Evolutionary conservation across 2,888 invertebrate species (phyloP).

Genomic region (Baronia brevicornis): DNA sequence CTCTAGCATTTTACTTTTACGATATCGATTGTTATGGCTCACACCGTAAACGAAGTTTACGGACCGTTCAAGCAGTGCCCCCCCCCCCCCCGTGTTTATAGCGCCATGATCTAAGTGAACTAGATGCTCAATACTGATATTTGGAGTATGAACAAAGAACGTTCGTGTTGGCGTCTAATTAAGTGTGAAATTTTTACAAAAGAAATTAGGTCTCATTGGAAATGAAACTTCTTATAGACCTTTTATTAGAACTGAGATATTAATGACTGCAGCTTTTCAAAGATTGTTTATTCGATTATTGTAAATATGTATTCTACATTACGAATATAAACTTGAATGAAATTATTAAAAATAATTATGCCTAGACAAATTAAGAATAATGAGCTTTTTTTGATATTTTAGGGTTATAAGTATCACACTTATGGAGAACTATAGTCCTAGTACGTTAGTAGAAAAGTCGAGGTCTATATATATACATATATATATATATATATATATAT

Average conservation of each 20-base stretch:
- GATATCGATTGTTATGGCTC: slow-evolving; percentile 40
- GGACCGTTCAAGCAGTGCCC: slow-evolving; percentile 20
- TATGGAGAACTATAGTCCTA: too few species aligned
- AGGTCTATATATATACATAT: too few species aligned
- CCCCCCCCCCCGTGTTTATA: slow-evolving; percentile 25
- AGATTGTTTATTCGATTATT: not conserved
- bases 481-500: too few species aligned
- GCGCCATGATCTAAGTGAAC: slow-evolving; percentile 24
- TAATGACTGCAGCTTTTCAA: not conserved
- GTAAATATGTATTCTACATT: too few species aligned
- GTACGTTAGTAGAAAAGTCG: too few species aligned
- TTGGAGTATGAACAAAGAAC: slow-evolving; percentile 20
- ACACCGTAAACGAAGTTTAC: slow-evolving; percentile 25
- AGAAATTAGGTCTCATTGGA: slow-evolving; percentile 22
- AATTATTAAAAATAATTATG: too few species aligned
- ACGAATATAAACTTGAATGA: too few species aligned
- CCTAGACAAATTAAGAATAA: too few species aligned
- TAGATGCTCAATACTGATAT: slow-evolving; percentile 18
- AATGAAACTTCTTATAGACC: slow-evolving; percentile 1
- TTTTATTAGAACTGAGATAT: not conserved
- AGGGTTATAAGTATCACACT: too few species aligned
- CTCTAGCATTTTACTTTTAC: slow-evolving; percentile 34
- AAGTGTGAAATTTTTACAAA: slow-evolving; percentile 20
- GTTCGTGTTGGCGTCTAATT: slow-evolving; percentile 20
- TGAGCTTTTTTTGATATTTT: too few species aligned